Percentiles rank a stretch among this genome's conserved stretches.
Conservation (phyloP, 2,888 invertebrate species). For the Listrodromus nycthemerus region DNA sequence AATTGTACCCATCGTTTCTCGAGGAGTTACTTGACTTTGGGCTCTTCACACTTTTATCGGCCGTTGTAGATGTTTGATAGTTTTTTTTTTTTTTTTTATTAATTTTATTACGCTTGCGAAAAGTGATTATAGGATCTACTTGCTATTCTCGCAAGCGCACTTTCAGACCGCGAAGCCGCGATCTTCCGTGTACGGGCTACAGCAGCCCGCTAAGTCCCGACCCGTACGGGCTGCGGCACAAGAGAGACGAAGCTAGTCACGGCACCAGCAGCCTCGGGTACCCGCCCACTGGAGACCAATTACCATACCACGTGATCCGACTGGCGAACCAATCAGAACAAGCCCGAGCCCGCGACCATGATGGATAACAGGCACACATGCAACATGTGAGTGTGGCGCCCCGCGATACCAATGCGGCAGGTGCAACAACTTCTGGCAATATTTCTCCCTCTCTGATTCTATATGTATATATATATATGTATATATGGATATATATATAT, state of each 20-base stretch:
- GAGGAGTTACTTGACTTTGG: slow-evolving; percentile 42
- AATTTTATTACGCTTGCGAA: background rate
- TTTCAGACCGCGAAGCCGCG: slow-evolving; percentile 61
- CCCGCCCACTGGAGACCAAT: slow-evolving; percentile 87
- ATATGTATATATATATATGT: background rate
- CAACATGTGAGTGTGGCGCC: slow-evolving; percentile 84
- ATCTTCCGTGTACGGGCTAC: slow-evolving; percentile 73
- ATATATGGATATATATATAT: too few relatives aligned
- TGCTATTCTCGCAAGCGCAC: slow-evolving; percentile 26
- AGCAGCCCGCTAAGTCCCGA: slow-evolving; percentile 67
- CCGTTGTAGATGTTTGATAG: slow-evolving; percentile 2
- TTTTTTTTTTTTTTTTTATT: background rate
- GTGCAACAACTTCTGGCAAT: slow-evolving; percentile 80
- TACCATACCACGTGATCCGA: slow-evolving; percentile 88
- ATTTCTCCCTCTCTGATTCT: slow-evolving; percentile 40
- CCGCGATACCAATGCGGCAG: slow-evolving; percentile 80
- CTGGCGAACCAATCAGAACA: slow-evolving; percentile 81
- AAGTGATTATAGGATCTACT: slow-evolving; percentile 32
- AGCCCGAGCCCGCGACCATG: slow-evolving; percentile 86
- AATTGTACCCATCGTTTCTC: slow-evolving; percentile 57
- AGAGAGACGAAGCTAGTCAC: slow-evolving; percentile 62
- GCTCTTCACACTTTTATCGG: background rate
- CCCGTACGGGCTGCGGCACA: slow-evolving; percentile 64
- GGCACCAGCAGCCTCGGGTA: slow-evolving; percentile 76
- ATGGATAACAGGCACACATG: slow-evolving; percentile 86